These are phyloP conservation scores for Cygnus atratus DNA, from an alignment of 2,113 vertebrate species.

Conservation along the genomic window DNA sequence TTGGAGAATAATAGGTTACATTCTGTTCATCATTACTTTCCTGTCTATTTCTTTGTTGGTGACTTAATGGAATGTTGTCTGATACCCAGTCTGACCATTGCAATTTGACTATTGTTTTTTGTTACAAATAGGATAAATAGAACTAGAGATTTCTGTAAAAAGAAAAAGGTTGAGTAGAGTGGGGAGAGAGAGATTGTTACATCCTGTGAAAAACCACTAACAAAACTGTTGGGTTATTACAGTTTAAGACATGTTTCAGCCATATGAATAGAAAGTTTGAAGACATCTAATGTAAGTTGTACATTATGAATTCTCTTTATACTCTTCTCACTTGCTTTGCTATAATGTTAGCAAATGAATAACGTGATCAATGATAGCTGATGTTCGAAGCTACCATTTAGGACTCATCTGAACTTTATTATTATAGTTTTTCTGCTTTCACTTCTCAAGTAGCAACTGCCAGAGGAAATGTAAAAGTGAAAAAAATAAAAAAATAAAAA, in stretches of 20 bases:
- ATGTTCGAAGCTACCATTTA: neutral
- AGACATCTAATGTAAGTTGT: neutral
- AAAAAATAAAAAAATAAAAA: neutral
- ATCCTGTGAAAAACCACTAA: neutral
- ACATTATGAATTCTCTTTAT: neutral
- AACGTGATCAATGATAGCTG: neutral
- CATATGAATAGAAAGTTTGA: neutral
- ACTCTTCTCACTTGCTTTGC: neutral
- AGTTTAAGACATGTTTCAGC: neutral
- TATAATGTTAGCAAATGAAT: neutral
- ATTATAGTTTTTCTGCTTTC: neutral
- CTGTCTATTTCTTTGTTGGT: neutral
- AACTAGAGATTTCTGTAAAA: neutral
- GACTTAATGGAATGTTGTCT: neutral
- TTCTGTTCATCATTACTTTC: neutral
- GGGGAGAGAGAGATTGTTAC: neutral
- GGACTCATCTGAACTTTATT: neutral
- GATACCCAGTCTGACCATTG: neutral
- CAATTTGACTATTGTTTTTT: neutral
- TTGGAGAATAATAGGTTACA: neutral
- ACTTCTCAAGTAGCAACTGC: neutral
- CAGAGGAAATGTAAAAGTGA: neutral
- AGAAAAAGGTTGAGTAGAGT: neutral
- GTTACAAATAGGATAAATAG: neutral
- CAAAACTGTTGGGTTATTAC: neutral